Evolutionary conservation across 2,888 invertebrate genomes (phyloP).

Genomic region (Malachius bipustulatus): DNA sequence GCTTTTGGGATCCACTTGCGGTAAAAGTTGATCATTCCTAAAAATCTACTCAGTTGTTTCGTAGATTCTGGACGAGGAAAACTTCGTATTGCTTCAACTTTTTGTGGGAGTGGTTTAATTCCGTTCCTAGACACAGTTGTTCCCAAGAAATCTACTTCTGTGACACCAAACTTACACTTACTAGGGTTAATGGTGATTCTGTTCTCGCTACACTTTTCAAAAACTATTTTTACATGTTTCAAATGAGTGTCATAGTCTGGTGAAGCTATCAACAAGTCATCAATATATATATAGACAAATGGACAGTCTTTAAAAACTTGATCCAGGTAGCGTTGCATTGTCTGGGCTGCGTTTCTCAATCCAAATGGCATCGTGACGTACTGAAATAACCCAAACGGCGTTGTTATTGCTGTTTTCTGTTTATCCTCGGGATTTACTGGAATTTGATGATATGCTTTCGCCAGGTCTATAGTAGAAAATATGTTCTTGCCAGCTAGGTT

Average conservation of each 20-base stretch:
- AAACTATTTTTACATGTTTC: too few relatives aligned
- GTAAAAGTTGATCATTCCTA: background rate
- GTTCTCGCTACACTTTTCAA: too few relatives aligned
- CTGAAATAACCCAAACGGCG: background rate
- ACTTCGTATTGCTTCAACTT: too few relatives aligned
- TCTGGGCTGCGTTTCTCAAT: background rate
- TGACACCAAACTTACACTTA: background rate
- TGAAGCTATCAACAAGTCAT: background rate
- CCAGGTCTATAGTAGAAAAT: background rate
- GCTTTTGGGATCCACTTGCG: too few relatives aligned
- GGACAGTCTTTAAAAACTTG: background rate
- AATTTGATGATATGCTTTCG: background rate
- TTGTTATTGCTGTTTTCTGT: background rate
- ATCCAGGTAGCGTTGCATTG: background rate
- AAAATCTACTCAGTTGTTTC: too few relatives aligned
- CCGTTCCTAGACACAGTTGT: too few relatives aligned
- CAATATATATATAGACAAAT: background rate
- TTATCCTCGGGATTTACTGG: background rate
- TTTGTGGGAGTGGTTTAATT: background rate
- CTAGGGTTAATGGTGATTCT: background rate
- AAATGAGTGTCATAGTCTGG: too few relatives aligned
- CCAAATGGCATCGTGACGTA: background rate
- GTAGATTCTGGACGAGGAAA: too few relatives aligned
- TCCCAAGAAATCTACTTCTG: background rate
- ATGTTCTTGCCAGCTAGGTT: conserved; percentile 9